Conservation (phyloP, 2,797 vertebrate species). For the Anomalospiza imberbis region DNA sequence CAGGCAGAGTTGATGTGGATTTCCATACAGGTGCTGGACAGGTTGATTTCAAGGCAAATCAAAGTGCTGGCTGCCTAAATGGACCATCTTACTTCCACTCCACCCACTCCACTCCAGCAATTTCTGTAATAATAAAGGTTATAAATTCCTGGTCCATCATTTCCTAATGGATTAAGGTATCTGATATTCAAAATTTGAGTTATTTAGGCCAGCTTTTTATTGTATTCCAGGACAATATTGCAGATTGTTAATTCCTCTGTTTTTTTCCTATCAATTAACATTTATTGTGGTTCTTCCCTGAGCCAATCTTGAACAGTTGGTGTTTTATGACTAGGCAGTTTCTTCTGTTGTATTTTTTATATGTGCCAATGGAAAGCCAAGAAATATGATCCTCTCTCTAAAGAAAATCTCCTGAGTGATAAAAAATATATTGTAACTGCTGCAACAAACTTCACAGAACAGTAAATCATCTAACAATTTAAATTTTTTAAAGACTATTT, state of each 20-base stretch:
- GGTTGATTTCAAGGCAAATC: neutral
- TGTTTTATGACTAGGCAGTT: conserved; percentile 20
- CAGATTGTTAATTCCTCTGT: neutral
- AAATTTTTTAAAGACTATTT: neutral
- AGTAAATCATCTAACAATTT: neutral
- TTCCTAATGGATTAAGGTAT: neutral
- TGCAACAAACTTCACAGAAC: neutral
- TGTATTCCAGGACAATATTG: neutral
- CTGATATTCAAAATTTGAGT: neutral
- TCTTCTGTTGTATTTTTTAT: conserved; percentile 16
- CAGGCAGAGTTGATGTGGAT: neutral
- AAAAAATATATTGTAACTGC: neutral
- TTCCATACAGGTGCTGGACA: neutral
- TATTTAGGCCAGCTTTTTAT: neutral
- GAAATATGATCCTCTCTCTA: neutral
- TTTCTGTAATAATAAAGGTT: neutral
- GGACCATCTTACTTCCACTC: neutral
- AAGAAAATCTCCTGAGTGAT: neutral
- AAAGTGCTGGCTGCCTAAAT: neutral
- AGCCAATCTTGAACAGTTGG: conserved; percentile 27
- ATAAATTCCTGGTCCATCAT: neutral
- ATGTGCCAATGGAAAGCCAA: neutral
- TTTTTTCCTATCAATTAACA: neutral
- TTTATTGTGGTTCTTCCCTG: neutral
- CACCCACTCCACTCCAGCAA: neutral